Evolutionary conservation across 2,113 vertebrate genomes (phyloP).

Genomic region (Cephalopterus ornatus): DNA sequence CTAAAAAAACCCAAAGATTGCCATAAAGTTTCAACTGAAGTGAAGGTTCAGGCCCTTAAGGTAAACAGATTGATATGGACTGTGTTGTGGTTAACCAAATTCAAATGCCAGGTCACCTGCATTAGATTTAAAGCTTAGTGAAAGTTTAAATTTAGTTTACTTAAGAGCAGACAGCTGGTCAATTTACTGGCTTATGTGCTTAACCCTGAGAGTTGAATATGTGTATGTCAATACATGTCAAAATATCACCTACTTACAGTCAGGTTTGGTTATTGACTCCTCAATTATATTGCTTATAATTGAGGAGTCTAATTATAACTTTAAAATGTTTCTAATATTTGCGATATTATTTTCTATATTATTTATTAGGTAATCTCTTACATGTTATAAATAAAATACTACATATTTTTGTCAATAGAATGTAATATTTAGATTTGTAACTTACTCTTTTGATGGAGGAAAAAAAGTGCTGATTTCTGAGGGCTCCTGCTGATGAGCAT

Average conservation of each 20-base stretch:
- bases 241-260: background rate
- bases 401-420: background rate
- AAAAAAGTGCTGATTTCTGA: background rate
- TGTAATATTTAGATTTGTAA: background rate
- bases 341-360: background rate
- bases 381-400: background rate
- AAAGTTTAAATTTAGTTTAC: background rate
- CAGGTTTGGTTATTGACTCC: background rate
- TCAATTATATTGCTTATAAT: background rate
- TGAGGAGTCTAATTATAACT: background rate
- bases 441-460: background rate
- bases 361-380: background rate
- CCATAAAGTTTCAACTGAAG: background rate
- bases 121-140: background rate
- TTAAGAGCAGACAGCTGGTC: background rate
- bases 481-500: background rate
- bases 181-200: background rate
- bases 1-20: background rate
- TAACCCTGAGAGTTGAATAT: background rate
- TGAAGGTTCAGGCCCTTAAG: background rate
- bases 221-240: background rate
- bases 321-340: background rate
- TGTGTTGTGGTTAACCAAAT: background rate
- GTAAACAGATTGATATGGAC: background rate
- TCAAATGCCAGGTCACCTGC: background rate